Evolutionary conservation across 2,797 vertebrate species (phyloP).

Genomic region (Muscicapa striata): DNA sequence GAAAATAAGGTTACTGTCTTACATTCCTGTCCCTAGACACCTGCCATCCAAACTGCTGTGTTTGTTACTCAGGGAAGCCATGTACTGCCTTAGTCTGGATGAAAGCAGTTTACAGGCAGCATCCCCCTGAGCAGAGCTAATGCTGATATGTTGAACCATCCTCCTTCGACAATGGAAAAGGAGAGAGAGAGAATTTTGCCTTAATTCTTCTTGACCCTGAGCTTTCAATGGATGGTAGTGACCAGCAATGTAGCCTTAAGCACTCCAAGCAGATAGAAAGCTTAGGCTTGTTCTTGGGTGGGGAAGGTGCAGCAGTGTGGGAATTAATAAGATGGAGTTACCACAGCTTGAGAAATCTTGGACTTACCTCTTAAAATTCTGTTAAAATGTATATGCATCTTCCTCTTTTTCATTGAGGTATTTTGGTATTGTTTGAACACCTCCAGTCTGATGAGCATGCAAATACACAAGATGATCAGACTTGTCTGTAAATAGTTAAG

Average conservation of each 20-base stretch:
- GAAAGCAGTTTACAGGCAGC: background rate
- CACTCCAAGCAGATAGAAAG: background rate
- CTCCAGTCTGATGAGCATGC: background rate
- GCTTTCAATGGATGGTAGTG: background rate
- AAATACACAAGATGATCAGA: background rate
- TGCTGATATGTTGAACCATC: too few relatives aligned
- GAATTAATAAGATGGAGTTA: background rate
- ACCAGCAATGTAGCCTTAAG: background rate
- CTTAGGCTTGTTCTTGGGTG: background rate
- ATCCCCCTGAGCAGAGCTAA: background rate
- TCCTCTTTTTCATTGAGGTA: background rate
- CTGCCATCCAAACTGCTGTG: background rate
- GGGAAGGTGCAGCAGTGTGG: background rate
- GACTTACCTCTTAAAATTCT: background rate
- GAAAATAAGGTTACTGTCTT: background rate
- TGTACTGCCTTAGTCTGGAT: background rate
- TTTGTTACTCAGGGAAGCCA: background rate
- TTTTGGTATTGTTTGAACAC: background rate
- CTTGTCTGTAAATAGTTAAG: background rate
- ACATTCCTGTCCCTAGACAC: background rate
- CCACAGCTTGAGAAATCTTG: background rate
- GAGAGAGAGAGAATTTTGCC: background rate
- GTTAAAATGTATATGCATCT: background rate
- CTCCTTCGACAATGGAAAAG: background rate
- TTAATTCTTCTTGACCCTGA: background rate